Evolutionary conservation across 2,888 invertebrate species (phyloP).

Genomic region (Chrysolina haemoptera): DNA sequence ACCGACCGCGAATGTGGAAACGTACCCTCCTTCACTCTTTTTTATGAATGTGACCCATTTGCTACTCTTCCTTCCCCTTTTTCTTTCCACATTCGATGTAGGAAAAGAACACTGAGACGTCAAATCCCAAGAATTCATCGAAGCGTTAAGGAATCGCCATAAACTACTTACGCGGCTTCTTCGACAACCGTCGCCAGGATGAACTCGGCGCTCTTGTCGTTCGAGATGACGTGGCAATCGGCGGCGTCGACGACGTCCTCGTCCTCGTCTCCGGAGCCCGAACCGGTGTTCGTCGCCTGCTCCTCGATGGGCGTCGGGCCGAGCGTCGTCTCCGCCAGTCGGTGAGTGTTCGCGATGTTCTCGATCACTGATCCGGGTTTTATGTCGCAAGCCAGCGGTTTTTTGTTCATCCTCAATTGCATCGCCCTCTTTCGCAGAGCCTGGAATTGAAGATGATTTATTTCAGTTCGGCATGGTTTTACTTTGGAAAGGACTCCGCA

Average conservation of each 20-base stretch:
- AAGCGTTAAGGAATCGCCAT: conserved; percentile 12
- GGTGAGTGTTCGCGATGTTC: conserved; percentile 87
- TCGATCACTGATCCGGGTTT: conserved; percentile 89
- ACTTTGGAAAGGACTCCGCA: too few relatives aligned
- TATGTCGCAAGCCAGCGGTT: conserved; percentile 82
- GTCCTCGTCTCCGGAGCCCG: conserved; percentile 91
- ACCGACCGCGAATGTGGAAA: neutral
- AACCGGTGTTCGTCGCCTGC: conserved; percentile 90
- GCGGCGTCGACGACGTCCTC: conserved; percentile 76
- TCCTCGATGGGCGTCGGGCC: conserved; percentile 79
- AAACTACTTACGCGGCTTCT: conserved; percentile 84
- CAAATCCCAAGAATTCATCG: neutral
- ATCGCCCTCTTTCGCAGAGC: conserved; percentile 88
- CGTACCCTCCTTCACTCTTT: neutral
- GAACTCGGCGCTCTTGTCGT: conserved; percentile 92
- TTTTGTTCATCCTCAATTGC: conserved; percentile 85
- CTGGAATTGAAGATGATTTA: conserved; percentile 70
- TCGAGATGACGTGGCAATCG: conserved; percentile 89
- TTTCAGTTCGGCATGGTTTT: too few relatives aligned
- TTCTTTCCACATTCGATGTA: neutral
- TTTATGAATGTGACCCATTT: neutral
- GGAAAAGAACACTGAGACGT: neutral
- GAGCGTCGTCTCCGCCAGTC: conserved; percentile 84
- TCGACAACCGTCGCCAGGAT: conserved; percentile 91
- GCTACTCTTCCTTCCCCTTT: neutral